These are phyloP conservation scores for Brachyalestes nurse DNA, from an alignment of 2,797 vertebrate genomes.

Conservation along the genomic window DNA sequence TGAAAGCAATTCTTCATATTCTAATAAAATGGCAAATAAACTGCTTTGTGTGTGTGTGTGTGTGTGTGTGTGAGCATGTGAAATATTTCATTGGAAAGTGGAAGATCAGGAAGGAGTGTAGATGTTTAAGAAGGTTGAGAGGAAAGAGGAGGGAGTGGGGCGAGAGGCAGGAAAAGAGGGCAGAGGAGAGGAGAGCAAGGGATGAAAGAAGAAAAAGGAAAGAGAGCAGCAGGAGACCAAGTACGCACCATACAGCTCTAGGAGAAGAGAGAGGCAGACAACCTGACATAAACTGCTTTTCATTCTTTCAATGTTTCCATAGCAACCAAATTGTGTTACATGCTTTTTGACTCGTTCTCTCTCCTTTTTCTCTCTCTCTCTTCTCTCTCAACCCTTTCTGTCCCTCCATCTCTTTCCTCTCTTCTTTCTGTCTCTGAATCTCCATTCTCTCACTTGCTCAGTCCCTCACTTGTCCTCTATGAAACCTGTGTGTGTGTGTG, in stretches of 20 bases:
- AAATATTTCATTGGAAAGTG: no score
- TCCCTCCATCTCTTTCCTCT: slow-evolving; percentile 61
- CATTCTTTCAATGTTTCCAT: slow-evolving; percentile 53
- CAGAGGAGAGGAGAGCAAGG: neutral
- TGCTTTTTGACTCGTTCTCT: slow-evolving; percentile 27
- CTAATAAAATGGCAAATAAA: slow-evolving; percentile 75
- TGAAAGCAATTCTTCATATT: slow-evolving; percentile 74
- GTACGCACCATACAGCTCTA: neutral
- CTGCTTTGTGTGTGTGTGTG: neutral
- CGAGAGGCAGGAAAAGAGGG: neutral
- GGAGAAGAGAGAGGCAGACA: neutral
- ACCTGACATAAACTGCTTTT: slow-evolving; percentile 47
- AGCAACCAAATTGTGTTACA: slow-evolving; percentile 52
- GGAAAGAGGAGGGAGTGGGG: neutral
- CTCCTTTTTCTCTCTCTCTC: slow-evolving; percentile 36
- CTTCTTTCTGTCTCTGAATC: slow-evolving; percentile 55
- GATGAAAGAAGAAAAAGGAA: neutral
- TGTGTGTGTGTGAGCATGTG: no score
- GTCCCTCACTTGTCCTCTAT: neutral
- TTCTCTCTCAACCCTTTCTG: slow-evolving; percentile 37
- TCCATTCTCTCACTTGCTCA: neutral
- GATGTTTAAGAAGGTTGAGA: no score
- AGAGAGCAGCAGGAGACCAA: neutral
- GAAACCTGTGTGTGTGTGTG: slow-evolving; percentile 25
- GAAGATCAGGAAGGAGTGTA: no score